Evolutionary conservation across 1,140 invertebrate genomes (phyloP).

Genomic region (Harlomillsia oculata): DNA sequence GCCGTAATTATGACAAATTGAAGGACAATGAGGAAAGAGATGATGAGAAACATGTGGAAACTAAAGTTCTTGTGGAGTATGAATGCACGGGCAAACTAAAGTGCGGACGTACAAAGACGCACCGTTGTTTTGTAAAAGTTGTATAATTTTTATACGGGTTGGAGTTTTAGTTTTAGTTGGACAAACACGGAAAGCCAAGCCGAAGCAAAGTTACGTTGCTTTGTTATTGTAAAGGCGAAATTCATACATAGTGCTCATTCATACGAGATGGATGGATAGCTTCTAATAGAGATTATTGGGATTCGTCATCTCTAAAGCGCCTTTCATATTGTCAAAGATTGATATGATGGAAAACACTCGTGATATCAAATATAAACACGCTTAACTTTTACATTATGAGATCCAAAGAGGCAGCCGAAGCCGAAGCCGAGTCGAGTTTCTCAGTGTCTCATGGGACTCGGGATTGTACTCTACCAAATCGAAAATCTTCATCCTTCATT

Average conservation of each 20-base stretch:
- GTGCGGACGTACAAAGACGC: no score
- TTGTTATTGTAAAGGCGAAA: constrained; percentile 4
- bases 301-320: constrained; percentile 9
- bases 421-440: no score
- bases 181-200: no score
- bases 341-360: constrained; percentile 22
- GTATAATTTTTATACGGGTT: no score
- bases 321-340: constrained; percentile 25
- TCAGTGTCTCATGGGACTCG: constrained; percentile 14
- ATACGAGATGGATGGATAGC: constrained; percentile 17
- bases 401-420: constrained; percentile 16
- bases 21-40: no score
- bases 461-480: constrained; percentile 22
- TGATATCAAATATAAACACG: constrained; percentile 25
- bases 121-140: no score
- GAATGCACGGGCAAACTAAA: no score
- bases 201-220: no score
- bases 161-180: no score
- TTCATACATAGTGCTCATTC: constrained; percentile 25
- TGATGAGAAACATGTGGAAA: no score
- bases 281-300: constrained; percentile 14
- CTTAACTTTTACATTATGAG: constrained; percentile 19
- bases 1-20: no score
- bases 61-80: no score
- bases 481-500: constrained; percentile 31